Conservation (phyloP, 2,113 vertebrate genomes). For the Notechis scutatus region DNA sequence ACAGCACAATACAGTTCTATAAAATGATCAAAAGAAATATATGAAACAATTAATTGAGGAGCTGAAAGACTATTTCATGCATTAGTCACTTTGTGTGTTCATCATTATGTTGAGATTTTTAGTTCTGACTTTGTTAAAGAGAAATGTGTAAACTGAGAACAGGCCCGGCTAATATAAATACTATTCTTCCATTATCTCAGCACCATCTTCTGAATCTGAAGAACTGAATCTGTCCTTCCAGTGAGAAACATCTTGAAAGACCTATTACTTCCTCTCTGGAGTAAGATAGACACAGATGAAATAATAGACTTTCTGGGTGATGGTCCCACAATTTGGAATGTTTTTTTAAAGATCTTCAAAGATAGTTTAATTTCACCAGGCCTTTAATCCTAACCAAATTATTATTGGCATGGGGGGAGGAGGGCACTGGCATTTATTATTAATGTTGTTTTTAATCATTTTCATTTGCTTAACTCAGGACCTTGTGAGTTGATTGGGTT, state of each 20-base stretch:
- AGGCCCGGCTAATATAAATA: background rate
- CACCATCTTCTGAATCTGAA: background rate
- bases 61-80: background rate
- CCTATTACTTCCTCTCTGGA: background rate
- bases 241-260: background rate
- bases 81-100: slow-evolving; percentile 9
- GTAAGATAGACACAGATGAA: background rate
- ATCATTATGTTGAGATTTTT: background rate
- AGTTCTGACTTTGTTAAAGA: slow-evolving; percentile 11
- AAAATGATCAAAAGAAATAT: background rate
- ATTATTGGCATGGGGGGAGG: background rate
- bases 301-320: background rate
- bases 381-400: background rate
- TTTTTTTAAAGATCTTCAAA: background rate
- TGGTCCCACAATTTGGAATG: background rate
- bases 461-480: background rate
- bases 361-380: background rate
- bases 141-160: background rate
- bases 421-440: background rate
- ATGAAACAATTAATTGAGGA: slow-evolving; percentile 2
- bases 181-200: background rate
- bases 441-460: background rate
- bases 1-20: background rate
- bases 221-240: background rate
- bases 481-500: background rate